Evolutionary conservation across 2,113 vertebrate species (phyloP).

Genomic region (Machaerirhynchus nigripectus): DNA sequence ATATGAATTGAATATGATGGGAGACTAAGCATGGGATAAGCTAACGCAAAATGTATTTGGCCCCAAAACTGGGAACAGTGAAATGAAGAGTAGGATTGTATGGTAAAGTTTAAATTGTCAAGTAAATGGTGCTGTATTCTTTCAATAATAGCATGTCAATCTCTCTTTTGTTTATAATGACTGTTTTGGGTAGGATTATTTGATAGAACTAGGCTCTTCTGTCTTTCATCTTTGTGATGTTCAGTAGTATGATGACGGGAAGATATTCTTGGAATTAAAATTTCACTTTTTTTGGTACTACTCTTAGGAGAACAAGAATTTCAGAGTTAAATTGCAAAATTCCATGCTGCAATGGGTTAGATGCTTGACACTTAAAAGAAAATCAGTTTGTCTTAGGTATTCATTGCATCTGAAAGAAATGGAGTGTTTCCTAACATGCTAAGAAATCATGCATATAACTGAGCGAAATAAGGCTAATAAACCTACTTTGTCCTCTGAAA

Average conservation of each 20-base stretch:
- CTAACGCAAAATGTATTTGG: neutral
- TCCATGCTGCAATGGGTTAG: neutral
- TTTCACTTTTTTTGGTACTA: neutral
- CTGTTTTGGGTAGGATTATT: neutral
- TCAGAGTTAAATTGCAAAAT: neutral
- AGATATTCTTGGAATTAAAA: neutral
- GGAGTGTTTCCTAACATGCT: neutral
- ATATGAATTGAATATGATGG: neutral
- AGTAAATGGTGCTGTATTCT: neutral
- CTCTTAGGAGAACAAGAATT: neutral
- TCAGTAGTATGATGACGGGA: neutral
- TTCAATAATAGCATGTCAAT: neutral
- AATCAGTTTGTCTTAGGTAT: neutral
- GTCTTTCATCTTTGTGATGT: neutral
- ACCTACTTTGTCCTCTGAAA: neutral
- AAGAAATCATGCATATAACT: neutral
- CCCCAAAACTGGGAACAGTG: neutral
- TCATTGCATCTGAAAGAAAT: neutral
- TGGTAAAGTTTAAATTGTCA: neutral
- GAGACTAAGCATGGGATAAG: neutral
- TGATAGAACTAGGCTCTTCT: neutral
- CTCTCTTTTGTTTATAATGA: neutral
- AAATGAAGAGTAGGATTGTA: neutral
- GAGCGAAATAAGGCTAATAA: neutral
- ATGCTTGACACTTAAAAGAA: neutral